A percentile compares a stretch with the other conserved stretches of the same genome.
Conservation (phyloP, 2,113 vertebrate genomes). For the Anhinga rufa region DNA sequence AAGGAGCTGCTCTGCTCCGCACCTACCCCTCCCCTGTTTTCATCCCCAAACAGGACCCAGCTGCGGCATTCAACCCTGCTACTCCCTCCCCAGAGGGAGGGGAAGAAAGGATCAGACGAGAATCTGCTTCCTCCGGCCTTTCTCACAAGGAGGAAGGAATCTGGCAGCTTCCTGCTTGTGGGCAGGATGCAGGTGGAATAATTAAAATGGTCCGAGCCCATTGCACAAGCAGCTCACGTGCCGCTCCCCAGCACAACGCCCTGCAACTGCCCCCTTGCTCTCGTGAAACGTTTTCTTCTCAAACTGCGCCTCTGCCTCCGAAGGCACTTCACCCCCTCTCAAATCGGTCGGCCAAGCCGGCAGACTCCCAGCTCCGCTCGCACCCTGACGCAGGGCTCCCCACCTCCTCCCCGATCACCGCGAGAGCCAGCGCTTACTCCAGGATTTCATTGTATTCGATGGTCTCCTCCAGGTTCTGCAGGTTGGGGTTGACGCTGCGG, state of each 20-base stretch:
- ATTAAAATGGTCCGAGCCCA: rapidly evolving
- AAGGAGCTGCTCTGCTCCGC: rapidly evolving
- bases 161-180: not conserved
- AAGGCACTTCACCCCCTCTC: not conserved
- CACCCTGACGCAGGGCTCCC: not conserved
- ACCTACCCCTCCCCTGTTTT: too few relatives aligned
- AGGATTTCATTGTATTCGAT: slow-evolving; percentile 98
- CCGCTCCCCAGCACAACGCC: not conserved
- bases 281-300: not conserved
- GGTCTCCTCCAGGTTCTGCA: slow-evolving; percentile 96
- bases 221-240: not conserved
- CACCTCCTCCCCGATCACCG: not conserved
- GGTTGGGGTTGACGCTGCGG: slow-evolving; percentile 96
- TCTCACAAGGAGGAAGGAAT: not conserved
- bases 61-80: not conserved
- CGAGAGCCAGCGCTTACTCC: slow-evolving; percentile 78
- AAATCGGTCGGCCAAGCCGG: not conserved
- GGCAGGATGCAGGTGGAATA: not conserved
- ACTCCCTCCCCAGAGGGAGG: not conserved
- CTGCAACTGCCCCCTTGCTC: rapidly evolving
- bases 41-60: not conserved
- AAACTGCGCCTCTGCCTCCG: rapidly evolving
- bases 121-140: not conserved
- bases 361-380: not conserved
- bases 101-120: not conserved